Evolutionary conservation across 2,888 invertebrate species (phyloP).

Genomic region (Drosophila seclusa): DNA sequence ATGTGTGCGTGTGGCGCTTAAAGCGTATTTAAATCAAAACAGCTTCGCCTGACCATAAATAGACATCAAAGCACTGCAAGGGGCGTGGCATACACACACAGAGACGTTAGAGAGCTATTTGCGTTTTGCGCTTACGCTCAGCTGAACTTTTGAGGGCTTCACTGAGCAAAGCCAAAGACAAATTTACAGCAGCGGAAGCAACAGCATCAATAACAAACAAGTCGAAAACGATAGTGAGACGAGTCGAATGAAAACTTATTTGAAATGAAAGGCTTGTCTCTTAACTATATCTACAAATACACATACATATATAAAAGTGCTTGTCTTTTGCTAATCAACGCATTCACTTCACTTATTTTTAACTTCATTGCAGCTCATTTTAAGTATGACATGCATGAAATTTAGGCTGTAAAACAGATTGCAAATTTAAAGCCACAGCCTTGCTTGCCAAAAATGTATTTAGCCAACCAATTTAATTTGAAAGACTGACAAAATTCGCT

Average conservation of each 20-base stretch:
- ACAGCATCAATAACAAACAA: constrained; percentile 22
- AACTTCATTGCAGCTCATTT: not conserved
- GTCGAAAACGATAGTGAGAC: constrained; percentile 62
- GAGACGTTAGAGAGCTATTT: constrained; percentile 62
- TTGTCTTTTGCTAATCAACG: not conserved
- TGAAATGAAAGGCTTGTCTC: constrained; percentile 27
- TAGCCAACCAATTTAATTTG: too few relatives aligned
- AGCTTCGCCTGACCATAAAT: constrained; percentile 55
- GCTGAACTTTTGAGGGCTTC: constrained; percentile 60
- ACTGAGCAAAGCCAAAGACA: constrained; percentile 57
- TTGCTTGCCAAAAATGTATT: not conserved
- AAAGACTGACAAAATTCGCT: not conserved
- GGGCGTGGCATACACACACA: constrained; percentile 31
- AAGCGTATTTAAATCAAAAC: constrained; percentile 61
- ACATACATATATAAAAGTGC: not conserved
- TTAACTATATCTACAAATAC: not conserved
- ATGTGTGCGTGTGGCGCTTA: constrained; percentile 31
- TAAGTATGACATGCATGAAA: not conserved
- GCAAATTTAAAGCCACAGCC: not conserved
- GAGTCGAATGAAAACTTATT: constrained; percentile 37
- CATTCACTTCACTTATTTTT: too few relatives aligned
- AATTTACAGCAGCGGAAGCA: constrained; percentile 5
- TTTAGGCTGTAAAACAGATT: not conserved
- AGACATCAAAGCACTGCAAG: constrained; percentile 67
- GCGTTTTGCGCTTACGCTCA: constrained; percentile 69